These are phyloP conservation scores for Anguilla anguilla DNA, from an alignment of 2,797 vertebrate genomes.

Conservation along the genomic window DNA sequence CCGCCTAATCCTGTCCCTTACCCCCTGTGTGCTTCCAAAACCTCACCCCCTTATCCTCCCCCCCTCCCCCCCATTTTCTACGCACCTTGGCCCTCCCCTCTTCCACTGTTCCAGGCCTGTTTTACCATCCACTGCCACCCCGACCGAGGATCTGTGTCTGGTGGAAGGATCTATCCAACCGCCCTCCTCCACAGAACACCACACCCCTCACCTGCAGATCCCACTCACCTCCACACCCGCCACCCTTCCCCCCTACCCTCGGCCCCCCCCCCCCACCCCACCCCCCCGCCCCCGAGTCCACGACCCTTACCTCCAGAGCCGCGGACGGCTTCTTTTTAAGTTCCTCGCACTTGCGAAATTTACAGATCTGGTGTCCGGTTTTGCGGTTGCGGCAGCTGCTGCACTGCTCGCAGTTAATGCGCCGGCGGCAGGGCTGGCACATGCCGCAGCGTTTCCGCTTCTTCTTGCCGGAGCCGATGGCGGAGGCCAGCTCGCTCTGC, in stretches of 20 bases:
- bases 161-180: background rate
- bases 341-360: slow-evolving; percentile 99
- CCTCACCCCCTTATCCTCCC: background rate
- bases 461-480: slow-evolving; percentile 88
- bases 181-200: background rate
- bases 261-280: background rate
- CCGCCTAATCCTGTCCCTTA: slow-evolving; percentile 41
- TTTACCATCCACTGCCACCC: background rate
- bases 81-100: background rate
- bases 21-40: background rate
- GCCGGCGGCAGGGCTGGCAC: slow-evolving; percentile 92
- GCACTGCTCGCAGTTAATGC: slow-evolving; percentile 98
- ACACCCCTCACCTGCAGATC: background rate
- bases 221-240: background rate
- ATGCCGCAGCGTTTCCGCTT: slow-evolving; percentile 97
- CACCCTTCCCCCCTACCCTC: background rate
- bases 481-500: slow-evolving; percentile 91
- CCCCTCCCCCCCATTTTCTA: slow-evolving; percentile 69
- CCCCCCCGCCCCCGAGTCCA: background rate
- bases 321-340: slow-evolving; percentile 98
- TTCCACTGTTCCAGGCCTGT: background rate
- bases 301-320: slow-evolving; percentile 78
- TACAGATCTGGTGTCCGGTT: slow-evolving; percentile 99
- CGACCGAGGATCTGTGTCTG: background rate
- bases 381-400: slow-evolving; percentile 99